Percentiles rank a stretch among this genome's conserved stretches.
Conservation (phyloP, 2,888 invertebrate genomes). For the Melanophora roralis region DNA sequence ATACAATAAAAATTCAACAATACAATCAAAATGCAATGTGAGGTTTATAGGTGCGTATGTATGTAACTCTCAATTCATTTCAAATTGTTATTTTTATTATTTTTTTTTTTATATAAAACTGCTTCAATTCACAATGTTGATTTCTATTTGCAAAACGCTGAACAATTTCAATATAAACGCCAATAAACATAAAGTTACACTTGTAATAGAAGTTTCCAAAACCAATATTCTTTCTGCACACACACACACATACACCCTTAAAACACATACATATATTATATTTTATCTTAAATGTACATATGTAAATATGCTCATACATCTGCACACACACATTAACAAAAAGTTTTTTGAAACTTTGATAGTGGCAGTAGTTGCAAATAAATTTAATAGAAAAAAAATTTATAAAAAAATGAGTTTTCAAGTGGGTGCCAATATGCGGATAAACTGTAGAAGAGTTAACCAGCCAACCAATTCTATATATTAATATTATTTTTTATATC, state of each 20-base stretch:
- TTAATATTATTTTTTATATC: constrained; percentile 4
- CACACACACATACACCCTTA: background rate
- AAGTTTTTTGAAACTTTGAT: constrained; percentile 37
- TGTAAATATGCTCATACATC: background rate
- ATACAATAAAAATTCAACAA: constrained; percentile 19
- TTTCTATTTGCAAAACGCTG: constrained; percentile 61
- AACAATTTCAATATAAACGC: constrained; percentile 62
- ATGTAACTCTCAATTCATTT: constrained; percentile 39
- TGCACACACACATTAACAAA: background rate
- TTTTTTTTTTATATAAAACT: constrained; percentile 52
- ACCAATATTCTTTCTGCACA: constrained; percentile 45
- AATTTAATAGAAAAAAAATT: background rate
- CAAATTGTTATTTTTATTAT: constrained; percentile 45
- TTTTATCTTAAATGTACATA: no score
- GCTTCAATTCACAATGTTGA: constrained; percentile 57
- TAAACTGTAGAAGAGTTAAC: constrained; percentile 30
- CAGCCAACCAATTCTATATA: constrained; percentile 25
- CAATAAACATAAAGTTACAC: constrained; percentile 56
- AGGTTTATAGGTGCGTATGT: background rate
- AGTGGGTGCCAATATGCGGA: constrained; percentile 58
- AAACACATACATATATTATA: background rate
- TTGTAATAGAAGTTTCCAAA: constrained; percentile 47
- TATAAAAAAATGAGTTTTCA: constrained; percentile 57
- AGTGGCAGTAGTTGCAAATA: background rate
- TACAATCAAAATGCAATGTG: constrained; percentile 9